Conservation (phyloP, 2,797 vertebrate species). For the Clarias pachynema region DNA sequence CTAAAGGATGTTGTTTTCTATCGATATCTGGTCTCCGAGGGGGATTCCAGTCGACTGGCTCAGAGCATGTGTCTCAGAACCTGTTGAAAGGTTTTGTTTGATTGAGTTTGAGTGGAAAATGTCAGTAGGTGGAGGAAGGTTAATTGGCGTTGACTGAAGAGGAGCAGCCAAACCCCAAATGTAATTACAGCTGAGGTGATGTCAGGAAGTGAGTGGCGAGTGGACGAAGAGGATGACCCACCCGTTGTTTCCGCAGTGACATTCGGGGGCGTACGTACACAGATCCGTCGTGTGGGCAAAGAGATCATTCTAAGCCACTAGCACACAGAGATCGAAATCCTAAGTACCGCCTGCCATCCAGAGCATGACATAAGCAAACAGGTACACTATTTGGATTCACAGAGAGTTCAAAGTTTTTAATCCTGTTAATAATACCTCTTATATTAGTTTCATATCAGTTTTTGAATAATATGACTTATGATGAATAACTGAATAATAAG, state of each 20-base stretch:
- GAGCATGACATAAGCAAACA: not conserved
- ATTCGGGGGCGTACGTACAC: constrained; percentile 9
- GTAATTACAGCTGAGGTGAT: constrained; percentile 70
- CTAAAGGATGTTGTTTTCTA: not conserved
- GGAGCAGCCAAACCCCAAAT: constrained; percentile 62
- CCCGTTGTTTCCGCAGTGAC: constrained; percentile 27
- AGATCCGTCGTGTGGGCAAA: not conserved
- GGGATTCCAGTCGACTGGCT: constrained; percentile 8
- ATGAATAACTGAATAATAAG: constrained; percentile 5
- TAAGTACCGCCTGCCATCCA: not conserved
- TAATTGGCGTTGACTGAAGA: constrained; percentile 75
- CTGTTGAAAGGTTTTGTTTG: constrained; percentile 39
- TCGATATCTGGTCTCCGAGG: not conserved
- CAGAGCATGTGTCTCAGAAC: constrained; percentile 18
- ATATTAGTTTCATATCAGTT: not conserved
- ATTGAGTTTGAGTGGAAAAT: constrained; percentile 61
- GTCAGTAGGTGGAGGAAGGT: constrained; percentile 72
- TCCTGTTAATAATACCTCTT: not conserved
- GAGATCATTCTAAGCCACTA: constrained; percentile 14
- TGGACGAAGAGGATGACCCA: constrained; percentile 40
- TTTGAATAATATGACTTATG: constrained; percentile 4
- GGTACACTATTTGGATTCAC: not conserved
- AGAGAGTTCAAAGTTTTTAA: not conserved
- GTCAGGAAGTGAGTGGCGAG: constrained; percentile 49
- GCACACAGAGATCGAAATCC: constrained; percentile 5